Conservation (phyloP, 2,113 vertebrate genomes). For the Dermatemys mawii region DNA sequence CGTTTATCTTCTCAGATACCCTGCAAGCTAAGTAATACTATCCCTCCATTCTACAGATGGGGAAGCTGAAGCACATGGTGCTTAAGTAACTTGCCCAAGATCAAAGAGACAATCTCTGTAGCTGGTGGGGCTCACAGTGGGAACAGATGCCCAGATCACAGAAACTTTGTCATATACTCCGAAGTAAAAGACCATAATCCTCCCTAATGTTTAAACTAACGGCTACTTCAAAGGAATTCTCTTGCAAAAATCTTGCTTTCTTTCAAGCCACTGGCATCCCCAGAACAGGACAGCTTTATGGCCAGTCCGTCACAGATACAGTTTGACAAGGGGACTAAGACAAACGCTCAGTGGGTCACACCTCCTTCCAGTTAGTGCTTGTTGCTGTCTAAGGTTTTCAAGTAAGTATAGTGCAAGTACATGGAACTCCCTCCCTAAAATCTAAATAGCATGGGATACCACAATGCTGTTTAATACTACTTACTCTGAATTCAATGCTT, state of each 20-base stretch:
- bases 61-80: too few relatives aligned
- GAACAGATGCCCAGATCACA: too few relatives aligned
- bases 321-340: slow-evolving; percentile 56
- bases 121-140: too few relatives aligned
- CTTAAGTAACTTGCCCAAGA: too few relatives aligned
- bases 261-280: background rate
- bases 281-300: slow-evolving; percentile 54
- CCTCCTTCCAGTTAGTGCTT: slow-evolving; percentile 62
- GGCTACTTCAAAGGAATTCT: background rate
- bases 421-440: background rate
- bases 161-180: too few relatives aligned
- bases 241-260: background rate
- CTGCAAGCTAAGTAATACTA: background rate
- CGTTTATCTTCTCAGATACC: background rate
- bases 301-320: slow-evolving; percentile 52
- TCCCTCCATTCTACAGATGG: background rate
- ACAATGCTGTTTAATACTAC: background rate
- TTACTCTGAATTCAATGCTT: background rate
- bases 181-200: too few relatives aligned
- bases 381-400: slow-evolving; percentile 65
- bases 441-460: background rate
- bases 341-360: slow-evolving; percentile 64
- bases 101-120: too few relatives aligned
- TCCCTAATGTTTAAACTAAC: background rate
- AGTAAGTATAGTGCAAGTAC: slow-evolving; percentile 32